Evolutionary conservation across 2,797 vertebrate species (phyloP).

Genomic region (Meriones psammophilus): DNA sequence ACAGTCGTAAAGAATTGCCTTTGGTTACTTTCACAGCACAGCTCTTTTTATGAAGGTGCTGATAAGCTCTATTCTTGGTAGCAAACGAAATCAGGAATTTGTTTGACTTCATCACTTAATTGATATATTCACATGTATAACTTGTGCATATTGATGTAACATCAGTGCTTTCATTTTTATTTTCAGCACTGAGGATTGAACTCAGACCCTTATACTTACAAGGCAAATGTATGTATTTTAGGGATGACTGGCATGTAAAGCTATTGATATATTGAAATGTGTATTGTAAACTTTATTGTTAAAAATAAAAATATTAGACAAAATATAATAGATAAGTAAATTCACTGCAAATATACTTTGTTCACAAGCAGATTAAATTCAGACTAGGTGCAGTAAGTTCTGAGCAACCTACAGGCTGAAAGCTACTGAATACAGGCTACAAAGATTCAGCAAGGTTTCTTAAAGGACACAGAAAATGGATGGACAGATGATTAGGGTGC

Average conservation of each 20-base stretch:
- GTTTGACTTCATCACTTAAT: slow-evolving; percentile 6
- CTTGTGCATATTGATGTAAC: not conserved
- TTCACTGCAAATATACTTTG: not conserved
- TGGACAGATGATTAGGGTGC: not conserved
- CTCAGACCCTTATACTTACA: not conserved
- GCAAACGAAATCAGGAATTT: not conserved
- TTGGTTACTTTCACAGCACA: slow-evolving; percentile 24
- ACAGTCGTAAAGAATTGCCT: not conserved
- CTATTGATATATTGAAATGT: not conserved
- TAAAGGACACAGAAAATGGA: no score
- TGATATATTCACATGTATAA: not conserved
- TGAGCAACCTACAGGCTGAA: not conserved
- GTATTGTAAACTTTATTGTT: not conserved
- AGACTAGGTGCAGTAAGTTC: not conserved
- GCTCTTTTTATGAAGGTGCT: not conserved
- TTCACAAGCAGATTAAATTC: not conserved
- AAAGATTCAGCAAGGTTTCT: not conserved
- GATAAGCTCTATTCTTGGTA: not conserved
- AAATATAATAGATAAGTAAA: slow-evolving; percentile 11
- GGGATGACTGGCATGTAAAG: not conserved
- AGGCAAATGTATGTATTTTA: not conserved
- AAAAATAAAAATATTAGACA: slow-evolving; percentile 8
- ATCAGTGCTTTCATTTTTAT: not conserved
- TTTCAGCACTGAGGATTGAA: not conserved
- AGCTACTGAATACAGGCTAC: not conserved